A percentile compares a stretch with the other conserved stretches of the same genome.
Conservation (phyloP, 2,888 invertebrate genomes). For the Leucophenga montana region DNA sequence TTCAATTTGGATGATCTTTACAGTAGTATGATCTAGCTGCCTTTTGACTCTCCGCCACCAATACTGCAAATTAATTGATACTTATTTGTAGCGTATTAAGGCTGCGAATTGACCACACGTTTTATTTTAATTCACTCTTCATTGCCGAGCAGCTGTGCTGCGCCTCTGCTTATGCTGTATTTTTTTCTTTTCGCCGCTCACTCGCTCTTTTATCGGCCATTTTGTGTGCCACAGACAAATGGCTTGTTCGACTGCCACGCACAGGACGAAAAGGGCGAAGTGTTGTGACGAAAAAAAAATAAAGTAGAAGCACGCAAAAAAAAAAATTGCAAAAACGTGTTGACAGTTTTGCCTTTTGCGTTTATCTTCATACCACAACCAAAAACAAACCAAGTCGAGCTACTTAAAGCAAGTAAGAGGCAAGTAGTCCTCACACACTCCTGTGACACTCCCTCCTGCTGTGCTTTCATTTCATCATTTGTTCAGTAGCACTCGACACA, state of each 20-base stretch:
- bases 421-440: too few species aligned
- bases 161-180: slow-evolving; percentile 23
- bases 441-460: not conserved
- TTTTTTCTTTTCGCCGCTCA: not conserved
- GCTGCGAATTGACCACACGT: too few species aligned
- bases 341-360: slow-evolving; percentile 44
- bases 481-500: not conserved
- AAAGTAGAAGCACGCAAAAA: not conserved
- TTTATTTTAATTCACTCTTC: not conserved
- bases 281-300: not conserved
- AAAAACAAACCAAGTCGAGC: not conserved
- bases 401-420: too few species aligned
- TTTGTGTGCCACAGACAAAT: slow-evolving; percentile 21
- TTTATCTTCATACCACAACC: not conserved
- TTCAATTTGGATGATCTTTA: too few species aligned
- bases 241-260: slow-evolving; percentile 9
- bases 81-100: too few species aligned
- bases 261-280: not conserved
- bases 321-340: slow-evolving; percentile 51
- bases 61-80: too few species aligned
- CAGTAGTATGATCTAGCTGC: too few species aligned
- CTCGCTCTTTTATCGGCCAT: not conserved
- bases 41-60: too few species aligned
- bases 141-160: slow-evolving; percentile 1
- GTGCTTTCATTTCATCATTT: not conserved